These are phyloP conservation scores for Tragelaphus buxtoni DNA, from an alignment of 2,113 vertebrate species.

Conservation along the genomic window DNA sequence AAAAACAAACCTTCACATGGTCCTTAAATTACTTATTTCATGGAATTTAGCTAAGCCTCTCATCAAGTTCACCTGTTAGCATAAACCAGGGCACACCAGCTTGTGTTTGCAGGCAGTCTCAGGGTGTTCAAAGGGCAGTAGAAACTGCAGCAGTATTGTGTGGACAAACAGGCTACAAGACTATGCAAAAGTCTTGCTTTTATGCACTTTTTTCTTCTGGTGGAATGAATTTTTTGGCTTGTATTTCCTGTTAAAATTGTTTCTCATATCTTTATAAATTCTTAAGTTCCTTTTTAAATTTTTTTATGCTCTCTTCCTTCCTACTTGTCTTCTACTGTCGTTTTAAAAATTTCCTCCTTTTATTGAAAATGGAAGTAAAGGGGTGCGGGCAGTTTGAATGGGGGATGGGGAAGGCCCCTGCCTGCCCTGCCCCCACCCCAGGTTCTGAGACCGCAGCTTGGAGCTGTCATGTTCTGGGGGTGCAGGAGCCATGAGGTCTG, in stretches of 20 bases:
- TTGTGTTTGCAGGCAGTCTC: not conserved
- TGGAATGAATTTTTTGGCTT: constrained; percentile 43
- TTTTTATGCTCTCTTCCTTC: not conserved
- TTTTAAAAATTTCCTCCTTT: not conserved
- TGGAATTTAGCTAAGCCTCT: constrained; percentile 17
- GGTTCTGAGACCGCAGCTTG: not conserved
- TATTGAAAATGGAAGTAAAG: not conserved
- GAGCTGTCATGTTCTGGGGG: not conserved
- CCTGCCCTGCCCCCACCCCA: not conserved
- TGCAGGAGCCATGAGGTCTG: not conserved
- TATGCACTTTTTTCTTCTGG: not conserved
- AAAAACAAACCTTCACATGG: constrained; percentile 9
- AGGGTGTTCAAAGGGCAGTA: not conserved
- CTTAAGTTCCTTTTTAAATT: not conserved
- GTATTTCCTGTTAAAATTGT: not conserved
- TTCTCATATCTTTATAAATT: constrained; percentile 5
- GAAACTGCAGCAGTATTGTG: not conserved
- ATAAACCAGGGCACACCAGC: not conserved
- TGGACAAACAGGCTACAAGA: not conserved
- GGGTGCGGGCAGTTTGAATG: not conserved
- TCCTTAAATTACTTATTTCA: not conserved
- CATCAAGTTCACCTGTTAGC: not conserved
- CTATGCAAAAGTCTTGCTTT: not conserved
- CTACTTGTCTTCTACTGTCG: not conserved
- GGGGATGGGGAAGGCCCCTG: constrained; percentile 24